Evolutionary conservation across 1,140 invertebrate genomes (phyloP).

Genomic region (Akabosia matsudoensis): DNA sequence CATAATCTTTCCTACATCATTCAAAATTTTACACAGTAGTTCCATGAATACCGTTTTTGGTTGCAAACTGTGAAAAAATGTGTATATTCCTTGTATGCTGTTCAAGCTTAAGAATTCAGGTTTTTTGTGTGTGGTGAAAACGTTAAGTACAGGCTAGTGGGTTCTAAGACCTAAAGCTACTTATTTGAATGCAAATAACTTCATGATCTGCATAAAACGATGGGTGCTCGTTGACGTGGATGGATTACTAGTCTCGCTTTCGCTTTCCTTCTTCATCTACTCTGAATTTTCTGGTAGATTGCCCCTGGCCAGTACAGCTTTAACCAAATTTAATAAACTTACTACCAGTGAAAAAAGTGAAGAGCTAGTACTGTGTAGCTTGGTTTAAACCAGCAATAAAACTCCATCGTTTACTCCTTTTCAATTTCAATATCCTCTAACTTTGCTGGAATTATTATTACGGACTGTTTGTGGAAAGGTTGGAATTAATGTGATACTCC

Average conservation of each 20-base stretch:
- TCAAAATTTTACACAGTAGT: too few relatives aligned
- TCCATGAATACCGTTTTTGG: too few relatives aligned
- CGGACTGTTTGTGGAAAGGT: not conserved
- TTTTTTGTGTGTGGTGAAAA: not conserved
- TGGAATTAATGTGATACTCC: constrained; percentile 14
- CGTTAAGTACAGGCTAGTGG: not conserved
- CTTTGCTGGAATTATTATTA: not conserved
- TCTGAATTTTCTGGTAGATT: not conserved
- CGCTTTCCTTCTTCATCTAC: not conserved
- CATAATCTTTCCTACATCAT: too few relatives aligned
- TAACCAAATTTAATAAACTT: not conserved
- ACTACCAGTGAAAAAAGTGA: not conserved
- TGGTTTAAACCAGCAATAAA: too few relatives aligned
- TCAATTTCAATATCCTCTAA: not conserved
- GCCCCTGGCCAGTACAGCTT: not conserved
- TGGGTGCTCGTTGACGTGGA: constrained; percentile 15
- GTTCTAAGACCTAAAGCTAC: not conserved
- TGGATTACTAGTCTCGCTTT: not conserved
- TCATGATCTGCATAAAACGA: constrained; percentile 20
- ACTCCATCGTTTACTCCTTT: not conserved
- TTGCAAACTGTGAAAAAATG: too few relatives aligned
- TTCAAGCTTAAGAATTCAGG: too few relatives aligned
- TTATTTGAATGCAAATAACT: constrained; percentile 24
- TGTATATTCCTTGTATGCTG: too few relatives aligned
- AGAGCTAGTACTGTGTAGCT: too few relatives aligned